These are phyloP conservation scores for Labeo calbasu DNA, from an alignment of 2,797 vertebrate species.

Conservation along the genomic window DNA sequence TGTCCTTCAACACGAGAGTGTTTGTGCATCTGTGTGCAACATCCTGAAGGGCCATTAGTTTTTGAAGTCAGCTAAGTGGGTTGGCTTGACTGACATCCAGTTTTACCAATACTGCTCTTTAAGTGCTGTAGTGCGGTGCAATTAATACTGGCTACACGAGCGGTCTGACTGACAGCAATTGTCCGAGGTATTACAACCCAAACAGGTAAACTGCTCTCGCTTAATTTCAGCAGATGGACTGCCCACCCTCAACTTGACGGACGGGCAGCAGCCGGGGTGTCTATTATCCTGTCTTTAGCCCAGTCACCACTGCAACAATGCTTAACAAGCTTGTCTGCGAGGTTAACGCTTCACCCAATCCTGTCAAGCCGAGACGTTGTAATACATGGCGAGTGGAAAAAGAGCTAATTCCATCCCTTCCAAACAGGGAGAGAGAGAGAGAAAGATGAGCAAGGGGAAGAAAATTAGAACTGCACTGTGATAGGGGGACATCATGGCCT, in stretches of 20 bases:
- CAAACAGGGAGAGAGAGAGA: slow-evolving; percentile 34
- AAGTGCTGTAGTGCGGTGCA: slow-evolving; percentile 38
- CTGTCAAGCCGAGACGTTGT: slow-evolving; percentile 42
- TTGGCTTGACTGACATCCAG: not conserved
- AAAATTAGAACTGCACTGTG: slow-evolving; percentile 59
- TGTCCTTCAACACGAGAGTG: not conserved
- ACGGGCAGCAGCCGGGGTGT: slow-evolving; percentile 41
- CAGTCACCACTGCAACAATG: slow-evolving; percentile 42
- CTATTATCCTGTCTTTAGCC: slow-evolving; percentile 52
- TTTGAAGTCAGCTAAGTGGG: slow-evolving; percentile 28
- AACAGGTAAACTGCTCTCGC: slow-evolving; percentile 64
- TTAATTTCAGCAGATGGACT: slow-evolving; percentile 74
- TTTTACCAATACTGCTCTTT: slow-evolving; percentile 24
- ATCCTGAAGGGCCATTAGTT: not conserved
- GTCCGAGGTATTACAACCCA: slow-evolving; percentile 23
- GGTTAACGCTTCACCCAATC: slow-evolving; percentile 44
- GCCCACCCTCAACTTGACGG: slow-evolving; percentile 58
- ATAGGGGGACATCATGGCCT: slow-evolving; percentile 60
- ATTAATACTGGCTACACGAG: slow-evolving; percentile 63
- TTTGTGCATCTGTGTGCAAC: not conserved
- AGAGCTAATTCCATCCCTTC: slow-evolving; percentile 55
- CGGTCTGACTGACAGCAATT: slow-evolving; percentile 67
- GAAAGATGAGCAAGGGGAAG: slow-evolving; percentile 26
- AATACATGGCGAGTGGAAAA: slow-evolving; percentile 52
- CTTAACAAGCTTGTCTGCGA: slow-evolving; percentile 53